Evolutionary conservation across 2,888 invertebrate species (phyloP).

Genomic region (Pachycephus smyrnensis): DNA sequence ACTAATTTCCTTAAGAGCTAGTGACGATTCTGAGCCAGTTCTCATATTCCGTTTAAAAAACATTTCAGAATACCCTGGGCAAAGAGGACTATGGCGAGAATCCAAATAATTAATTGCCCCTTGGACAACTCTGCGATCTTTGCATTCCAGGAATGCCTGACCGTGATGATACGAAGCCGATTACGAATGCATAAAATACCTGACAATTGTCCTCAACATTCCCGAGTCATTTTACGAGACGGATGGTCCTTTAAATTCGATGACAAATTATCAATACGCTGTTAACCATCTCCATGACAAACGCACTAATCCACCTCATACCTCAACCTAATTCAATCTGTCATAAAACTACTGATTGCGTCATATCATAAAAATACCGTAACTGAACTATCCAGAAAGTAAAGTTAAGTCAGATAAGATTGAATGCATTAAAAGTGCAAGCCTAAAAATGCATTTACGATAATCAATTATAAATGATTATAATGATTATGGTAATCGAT

Average conservation of each 20-base stretch:
- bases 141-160: slow-evolving; percentile 39
- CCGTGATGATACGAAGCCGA: slow-evolving; percentile 39
- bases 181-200: slow-evolving; percentile 44
- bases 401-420: not conserved
- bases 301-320: not conserved
- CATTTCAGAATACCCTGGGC: not conserved
- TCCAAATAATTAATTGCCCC: slow-evolving; percentile 41
- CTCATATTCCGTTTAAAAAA: not conserved
- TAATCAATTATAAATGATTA: not conserved
- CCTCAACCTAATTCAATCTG: not conserved
- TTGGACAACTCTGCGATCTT: slow-evolving; percentile 30
- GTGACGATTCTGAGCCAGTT: not conserved
- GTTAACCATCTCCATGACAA: not conserved
- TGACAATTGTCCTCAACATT: slow-evolving; percentile 39
- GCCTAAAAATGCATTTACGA: not conserved
- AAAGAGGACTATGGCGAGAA: not conserved
- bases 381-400: too few relatives aligned
- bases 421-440: not conserved
- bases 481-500: not conserved
- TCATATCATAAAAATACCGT: not conserved
- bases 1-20: not conserved
- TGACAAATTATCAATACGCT: slow-evolving; percentile 39
- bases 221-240: slow-evolving; percentile 38
- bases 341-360: not conserved
- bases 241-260: slow-evolving; percentile 35